Evolutionary conservation across 2,113 vertebrate species (phyloP), one percentile per base, ranked within the genome.

Genomic region (Tragelaphus buxtoni): DNA sequence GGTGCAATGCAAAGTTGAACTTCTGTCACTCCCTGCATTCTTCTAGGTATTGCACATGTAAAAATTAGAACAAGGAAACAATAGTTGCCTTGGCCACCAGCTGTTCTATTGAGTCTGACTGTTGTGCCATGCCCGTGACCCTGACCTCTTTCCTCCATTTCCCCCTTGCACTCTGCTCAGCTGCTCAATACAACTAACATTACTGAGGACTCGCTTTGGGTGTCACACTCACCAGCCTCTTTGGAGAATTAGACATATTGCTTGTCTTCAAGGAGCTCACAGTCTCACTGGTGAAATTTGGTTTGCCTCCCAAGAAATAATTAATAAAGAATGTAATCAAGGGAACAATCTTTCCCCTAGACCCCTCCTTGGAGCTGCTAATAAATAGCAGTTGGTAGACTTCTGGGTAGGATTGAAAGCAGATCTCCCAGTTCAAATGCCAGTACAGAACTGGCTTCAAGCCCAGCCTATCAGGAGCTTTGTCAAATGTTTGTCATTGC

Each of bases 401-500:
- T 96, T 96, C n/a, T 92, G 61, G 74, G 32, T 97, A 76, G 96
- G 90, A 97, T 79, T 90, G 93, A 92, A 97, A 98, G 97, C 94
- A 98, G 90, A 95, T 91, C 84, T 92, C 82, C 55, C 61, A 22
- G 61, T 96, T 97, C 84, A 96, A 60, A 88, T 91, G 88, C 90
- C 90, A 72, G 9, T 51, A 9, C 3, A 49, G 69, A 92, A 63
- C 58, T 97, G 96, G 96, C 97, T 94, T 95, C 61, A 74, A 80
- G 98, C 97, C 97, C 92, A 96, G 88, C 55, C 96, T 96, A 80
- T 97, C 96, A 97, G 84, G 30, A 69, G 65, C 65, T 96, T 96
- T 96, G 97, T 97, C 97, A 96, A 65, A 53, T 82, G 94, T 84
- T 92, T 97, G 97, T 92, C 97, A 88, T 82, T 96, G 84, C n/a